Conservation (phyloP, 2,797 vertebrate genomes). For the Loris lydekkerianus region DNA sequence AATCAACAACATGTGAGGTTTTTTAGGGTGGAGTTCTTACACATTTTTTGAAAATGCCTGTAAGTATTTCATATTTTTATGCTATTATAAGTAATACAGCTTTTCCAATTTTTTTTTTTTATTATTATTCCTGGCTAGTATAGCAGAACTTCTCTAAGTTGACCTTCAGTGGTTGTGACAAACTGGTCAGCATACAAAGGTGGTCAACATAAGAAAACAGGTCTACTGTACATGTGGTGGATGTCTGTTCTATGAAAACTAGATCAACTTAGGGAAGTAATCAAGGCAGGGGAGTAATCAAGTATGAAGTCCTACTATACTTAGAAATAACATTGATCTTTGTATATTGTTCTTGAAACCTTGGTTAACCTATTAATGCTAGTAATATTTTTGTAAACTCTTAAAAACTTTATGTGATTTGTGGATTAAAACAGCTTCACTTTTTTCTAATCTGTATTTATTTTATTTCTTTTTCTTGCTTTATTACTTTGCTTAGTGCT, state of each 20-base stretch:
- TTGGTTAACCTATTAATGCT: not conserved
- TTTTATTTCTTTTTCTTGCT: not conserved
- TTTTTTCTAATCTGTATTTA: not conserved
- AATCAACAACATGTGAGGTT: not conserved
- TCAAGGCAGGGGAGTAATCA: no score
- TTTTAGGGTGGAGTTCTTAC: not conserved
- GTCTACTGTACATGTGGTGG: no score
- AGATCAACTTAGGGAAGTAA: no score
- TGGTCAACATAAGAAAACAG: no score
- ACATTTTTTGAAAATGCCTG: not conserved
- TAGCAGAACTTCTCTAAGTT: no score
- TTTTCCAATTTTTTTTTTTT: not conserved
- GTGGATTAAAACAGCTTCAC: not conserved
- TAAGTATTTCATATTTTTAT: not conserved
- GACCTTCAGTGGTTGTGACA: no score
- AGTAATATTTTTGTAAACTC: not conserved
- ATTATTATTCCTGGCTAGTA: not conserved
- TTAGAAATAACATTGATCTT: not conserved
- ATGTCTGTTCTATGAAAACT: no score
- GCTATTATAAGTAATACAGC: not conserved
- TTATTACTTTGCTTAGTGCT: not conserved
- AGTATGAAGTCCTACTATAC: not conserved
- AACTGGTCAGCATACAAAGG: no score
- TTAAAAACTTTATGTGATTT: not conserved
- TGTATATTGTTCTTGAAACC: not conserved